Evolutionary conservation across 2,113 vertebrate genomes (phyloP).

Genomic region (Oxyura jamaicensis): DNA sequence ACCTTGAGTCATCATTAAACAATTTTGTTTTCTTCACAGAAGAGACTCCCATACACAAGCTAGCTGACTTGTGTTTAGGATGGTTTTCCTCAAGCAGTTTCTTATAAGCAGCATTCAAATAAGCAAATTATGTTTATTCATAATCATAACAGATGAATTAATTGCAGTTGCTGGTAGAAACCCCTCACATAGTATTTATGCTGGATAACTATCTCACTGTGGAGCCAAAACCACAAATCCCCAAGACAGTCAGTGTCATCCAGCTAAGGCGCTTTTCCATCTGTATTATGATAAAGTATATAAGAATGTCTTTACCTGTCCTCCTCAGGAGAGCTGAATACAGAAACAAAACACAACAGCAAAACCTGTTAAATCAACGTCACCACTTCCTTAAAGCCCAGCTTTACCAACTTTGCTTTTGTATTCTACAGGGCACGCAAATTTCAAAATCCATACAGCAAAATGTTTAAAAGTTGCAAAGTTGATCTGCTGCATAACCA

Average conservation of each 20-base stretch:
- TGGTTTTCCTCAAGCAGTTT: neutral
- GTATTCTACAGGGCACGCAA: neutral
- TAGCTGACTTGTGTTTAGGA: neutral
- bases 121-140: neutral
- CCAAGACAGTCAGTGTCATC: neutral
- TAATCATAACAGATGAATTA: neutral
- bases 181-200: neutral
- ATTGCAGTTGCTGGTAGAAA: neutral
- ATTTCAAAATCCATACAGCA: neutral
- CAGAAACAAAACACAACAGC: slow-evolving; percentile 17
- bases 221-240: neutral
- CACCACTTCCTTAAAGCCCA: neutral
- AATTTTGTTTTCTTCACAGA: neutral
- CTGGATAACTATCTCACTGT: neutral
- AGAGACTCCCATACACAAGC: neutral
- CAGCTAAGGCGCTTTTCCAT: neutral
- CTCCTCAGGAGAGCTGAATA: slow-evolving; percentile 47
- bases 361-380: slow-evolving; percentile 4
- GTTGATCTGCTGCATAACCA: neutral
- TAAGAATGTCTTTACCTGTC: slow-evolving; percentile 54
- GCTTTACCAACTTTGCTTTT: neutral
- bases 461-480: neutral
- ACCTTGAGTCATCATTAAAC: neutral
- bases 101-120: neutral
- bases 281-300: neutral